Percentiles rank a stretch among this genome's conserved stretches.
Evolutionary conservation across 2,113 vertebrate species (phyloP).

Genomic region (Notechis scutatus): DNA sequence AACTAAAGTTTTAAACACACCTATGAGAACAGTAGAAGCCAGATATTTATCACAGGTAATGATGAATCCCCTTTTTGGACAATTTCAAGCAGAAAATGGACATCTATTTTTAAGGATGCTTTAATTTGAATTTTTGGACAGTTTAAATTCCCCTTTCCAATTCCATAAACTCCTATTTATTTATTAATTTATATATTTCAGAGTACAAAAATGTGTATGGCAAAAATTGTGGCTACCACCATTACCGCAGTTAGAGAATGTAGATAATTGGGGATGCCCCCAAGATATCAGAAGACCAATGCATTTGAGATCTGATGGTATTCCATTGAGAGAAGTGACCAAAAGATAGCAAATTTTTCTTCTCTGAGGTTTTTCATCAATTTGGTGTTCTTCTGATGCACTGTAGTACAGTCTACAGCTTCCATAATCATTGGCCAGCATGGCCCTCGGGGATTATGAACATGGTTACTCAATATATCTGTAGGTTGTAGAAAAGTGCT

Average conservation of each 20-base stretch:
- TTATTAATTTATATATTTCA: background rate
- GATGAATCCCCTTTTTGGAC: background rate
- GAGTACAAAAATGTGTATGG: background rate
- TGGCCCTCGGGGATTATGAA: background rate
- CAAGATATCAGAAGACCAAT: background rate
- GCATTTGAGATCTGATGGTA: background rate
- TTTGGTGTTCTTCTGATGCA: background rate
- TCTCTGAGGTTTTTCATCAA: background rate
- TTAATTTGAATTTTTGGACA: background rate
- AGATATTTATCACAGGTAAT: background rate
- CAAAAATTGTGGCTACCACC: background rate
- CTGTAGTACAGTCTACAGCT: background rate
- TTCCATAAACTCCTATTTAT: background rate
- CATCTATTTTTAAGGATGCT: background rate
- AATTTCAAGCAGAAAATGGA: background rate
- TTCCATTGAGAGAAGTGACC: background rate
- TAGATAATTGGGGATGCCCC: background rate
- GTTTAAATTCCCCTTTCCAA: background rate
- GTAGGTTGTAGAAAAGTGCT: background rate
- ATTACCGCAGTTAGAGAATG: background rate
- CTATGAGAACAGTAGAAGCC: background rate
- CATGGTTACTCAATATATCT: background rate
- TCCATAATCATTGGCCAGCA: background rate
- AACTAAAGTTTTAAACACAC: background rate
- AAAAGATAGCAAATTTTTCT: background rate